Percentiles rank a stretch among this genome's conserved stretches.
Evolutionary conservation across 1,140 invertebrate genomes (phyloP).

Genomic region (Achatina immaculata): DNA sequence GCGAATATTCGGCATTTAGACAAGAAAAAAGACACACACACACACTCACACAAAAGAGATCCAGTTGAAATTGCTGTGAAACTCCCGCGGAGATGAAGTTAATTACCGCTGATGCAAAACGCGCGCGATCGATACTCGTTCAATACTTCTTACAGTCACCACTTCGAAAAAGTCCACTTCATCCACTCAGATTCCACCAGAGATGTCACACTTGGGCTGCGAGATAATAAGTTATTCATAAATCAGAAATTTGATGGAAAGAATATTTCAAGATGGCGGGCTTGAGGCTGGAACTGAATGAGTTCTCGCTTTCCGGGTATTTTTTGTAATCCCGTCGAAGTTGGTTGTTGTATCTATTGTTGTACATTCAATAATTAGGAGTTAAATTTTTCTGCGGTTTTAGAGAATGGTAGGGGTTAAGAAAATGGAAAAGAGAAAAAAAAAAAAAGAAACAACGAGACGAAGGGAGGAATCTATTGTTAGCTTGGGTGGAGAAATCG

Average conservation of each 20-base stretch:
- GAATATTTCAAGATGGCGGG: background rate
- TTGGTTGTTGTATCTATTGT: background rate
- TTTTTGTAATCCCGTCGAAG: too few relatives aligned
- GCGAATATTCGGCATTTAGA: too few relatives aligned
- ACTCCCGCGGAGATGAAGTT: background rate
- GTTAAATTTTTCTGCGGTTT: background rate
- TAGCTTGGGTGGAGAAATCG: too few relatives aligned
- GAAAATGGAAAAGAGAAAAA: background rate
- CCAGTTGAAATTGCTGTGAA: too few relatives aligned
- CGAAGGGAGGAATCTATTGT: too few relatives aligned
- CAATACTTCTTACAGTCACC: background rate
- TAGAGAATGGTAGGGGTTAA: too few relatives aligned
- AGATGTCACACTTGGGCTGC: background rate
- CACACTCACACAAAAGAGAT: too few relatives aligned
- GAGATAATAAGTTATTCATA: background rate
- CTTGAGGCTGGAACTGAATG: background rate
- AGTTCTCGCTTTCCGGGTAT: background rate
- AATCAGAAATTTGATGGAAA: background rate
- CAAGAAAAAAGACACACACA: too few relatives aligned
- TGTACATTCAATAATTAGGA: background rate
- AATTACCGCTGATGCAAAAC: conserved; percentile 12
- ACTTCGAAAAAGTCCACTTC: background rate
- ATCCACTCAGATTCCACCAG: background rate
- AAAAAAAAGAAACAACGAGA: background rate
- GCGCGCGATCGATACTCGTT: background rate